Evolutionary conservation across 2,888 invertebrate species (phyloP), one percentile per base, ranked within the genome.

Genomic region (Ceraclea dissimilis): DNA sequence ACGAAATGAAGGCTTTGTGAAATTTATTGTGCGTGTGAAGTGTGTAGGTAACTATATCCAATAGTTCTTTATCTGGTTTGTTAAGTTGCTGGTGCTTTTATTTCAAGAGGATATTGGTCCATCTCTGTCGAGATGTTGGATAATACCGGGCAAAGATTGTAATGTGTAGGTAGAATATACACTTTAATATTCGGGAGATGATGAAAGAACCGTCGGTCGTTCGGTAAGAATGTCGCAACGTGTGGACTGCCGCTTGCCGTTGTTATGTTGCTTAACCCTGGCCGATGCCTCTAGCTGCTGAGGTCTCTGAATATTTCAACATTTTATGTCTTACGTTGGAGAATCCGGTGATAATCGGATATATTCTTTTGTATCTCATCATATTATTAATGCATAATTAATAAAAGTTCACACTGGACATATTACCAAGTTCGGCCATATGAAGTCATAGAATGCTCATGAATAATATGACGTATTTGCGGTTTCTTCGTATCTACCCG

Each of bases 241-340:
- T 11, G 39, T 16, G 31, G 26, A 17, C 50, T 18, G 26, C 44
- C 17, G 43, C n/a, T 13, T 18, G 46, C 22, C 2, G 26, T n/a
- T 43, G 26, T 60, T 63, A 58, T 59, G 64, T 64, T 66, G 59
- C 67, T 64, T 63, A 57, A 59, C 62, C 59, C 59, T 48, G 51
- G 13, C 44, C 49, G 49, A 49, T 49, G 49, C 54, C 54, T 55
- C 62, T 60, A 55, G 49, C 49, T 19, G 34, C 49, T 19, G 34
- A 34, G 33, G 49, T 34, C 2, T 16, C 16, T 39, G 39, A 8
- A 26, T 34, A 48, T 58, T 60, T 60, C 63, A 61, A 63, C 57
- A 59, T 59, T 51, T 60, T 49, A 61, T 62, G 65, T 66, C 66
- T 66, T 67, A 67, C 65, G n/a, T n/a, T 58, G 65, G 60, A 64